Evolutionary conservation across 2,888 invertebrate species (phyloP).

Genomic region (Melieria omissa): DNA sequence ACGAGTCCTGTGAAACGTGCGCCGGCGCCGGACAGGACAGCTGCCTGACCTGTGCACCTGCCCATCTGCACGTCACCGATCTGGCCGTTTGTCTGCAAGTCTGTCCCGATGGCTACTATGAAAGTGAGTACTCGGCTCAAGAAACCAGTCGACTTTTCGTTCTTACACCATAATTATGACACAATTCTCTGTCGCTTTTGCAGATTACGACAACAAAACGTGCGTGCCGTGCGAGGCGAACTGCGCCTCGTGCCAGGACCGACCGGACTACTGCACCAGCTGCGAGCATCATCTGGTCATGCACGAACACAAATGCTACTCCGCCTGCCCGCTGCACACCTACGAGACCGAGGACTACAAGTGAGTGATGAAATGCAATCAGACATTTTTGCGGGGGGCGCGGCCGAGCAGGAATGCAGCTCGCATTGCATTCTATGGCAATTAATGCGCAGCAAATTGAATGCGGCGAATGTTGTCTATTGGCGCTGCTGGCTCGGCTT

Average conservation of each 20-base stretch:
- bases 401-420: too few relatives aligned
- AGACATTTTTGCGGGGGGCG: too few relatives aligned
- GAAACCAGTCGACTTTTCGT: not conserved
- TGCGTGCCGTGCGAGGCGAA: conserved; percentile 89
- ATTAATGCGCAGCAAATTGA: not conserved
- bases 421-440: not conserved
- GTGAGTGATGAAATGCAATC: conserved; percentile 61
- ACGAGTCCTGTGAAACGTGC: conserved; percentile 90
- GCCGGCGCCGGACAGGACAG: conserved; percentile 89
- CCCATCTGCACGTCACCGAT: conserved; percentile 84
- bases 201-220: conserved; percentile 77
- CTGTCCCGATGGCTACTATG: conserved; percentile 91
- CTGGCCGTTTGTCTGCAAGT: conserved; percentile 87
- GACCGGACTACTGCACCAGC: conserved; percentile 84
- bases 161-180: not conserved
- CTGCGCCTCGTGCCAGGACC: conserved; percentile 85
- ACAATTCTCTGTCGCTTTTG: conserved; percentile 8
- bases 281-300: conserved; percentile 90
- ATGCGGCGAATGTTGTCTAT: not conserved
- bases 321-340: conserved; percentile 83
- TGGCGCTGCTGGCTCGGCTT: too few relatives aligned
- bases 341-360: conserved; percentile 89
- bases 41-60: conserved; percentile 85
- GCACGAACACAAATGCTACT: conserved; percentile 83
- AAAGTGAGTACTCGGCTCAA: conserved; percentile 70